A percentile compares a stretch with the other conserved stretches of the same genome.
phyloP scores from a whole-genome alignment of 1,140 invertebrate species.

The Musca vetustissima region DNA sequence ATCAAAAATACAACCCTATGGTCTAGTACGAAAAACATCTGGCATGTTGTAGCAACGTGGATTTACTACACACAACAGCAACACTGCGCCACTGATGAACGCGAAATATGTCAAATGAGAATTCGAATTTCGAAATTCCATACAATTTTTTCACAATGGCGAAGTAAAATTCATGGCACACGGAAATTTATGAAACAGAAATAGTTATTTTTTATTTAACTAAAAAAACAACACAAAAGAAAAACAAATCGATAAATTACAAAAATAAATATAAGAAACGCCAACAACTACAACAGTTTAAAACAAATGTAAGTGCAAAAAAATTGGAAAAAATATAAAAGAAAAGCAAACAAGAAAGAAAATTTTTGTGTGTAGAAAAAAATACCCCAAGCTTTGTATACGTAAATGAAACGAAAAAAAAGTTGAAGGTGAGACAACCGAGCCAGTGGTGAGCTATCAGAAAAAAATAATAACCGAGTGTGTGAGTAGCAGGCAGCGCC shows the following conservation, averaged over 20 bases:
- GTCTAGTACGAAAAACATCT: no score
- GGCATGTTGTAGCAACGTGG: conserved; percentile 2
- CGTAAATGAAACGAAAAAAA: conserved; percentile 6
- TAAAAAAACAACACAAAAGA: conserved; percentile 6
- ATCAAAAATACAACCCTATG: no score
- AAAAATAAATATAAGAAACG: conserved; percentile 7
- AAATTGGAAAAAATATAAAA: no score
- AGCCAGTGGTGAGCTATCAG: not conserved
- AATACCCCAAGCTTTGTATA: not conserved
- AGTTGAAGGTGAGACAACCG: conserved; percentile 8
- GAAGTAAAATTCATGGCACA: conserved; percentile 23
- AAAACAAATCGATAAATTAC: conserved; percentile 1
- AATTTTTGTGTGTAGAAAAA: not conserved
- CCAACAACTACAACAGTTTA: conserved; percentile 4
- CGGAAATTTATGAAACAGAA: conserved; percentile 17
- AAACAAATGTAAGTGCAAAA: conserved; percentile 14
- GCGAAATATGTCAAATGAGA: conserved; percentile 24
- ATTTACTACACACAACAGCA: not conserved
- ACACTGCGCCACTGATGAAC: not conserved
- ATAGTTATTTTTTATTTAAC: conserved; percentile 18
- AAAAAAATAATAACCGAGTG: not conserved
- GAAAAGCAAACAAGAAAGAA: conserved; percentile 1
- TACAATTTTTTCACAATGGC: conserved; percentile 23
- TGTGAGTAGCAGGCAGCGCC: no score
- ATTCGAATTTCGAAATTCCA: conserved; percentile 25